Percentiles rank a stretch among this genome's conserved stretches.
These are phyloP conservation scores for Strix uralensis DNA, from an alignment of 2,113 vertebrate genomes.

Conservation along the genomic window DNA sequence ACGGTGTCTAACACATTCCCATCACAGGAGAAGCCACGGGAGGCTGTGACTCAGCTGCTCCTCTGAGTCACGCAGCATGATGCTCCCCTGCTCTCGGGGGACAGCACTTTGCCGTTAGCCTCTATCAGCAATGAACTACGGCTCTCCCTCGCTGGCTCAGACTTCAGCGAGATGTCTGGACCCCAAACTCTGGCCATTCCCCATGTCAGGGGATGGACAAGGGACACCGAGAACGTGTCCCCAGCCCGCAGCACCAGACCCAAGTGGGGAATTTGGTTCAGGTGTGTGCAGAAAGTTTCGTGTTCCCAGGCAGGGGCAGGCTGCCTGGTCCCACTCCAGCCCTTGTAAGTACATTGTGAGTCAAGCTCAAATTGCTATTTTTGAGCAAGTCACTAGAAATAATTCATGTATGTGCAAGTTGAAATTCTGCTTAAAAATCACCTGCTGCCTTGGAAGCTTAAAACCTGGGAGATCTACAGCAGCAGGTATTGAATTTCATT, in stretches of 20 bases:
- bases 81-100: neutral
- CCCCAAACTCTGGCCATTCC: neutral
- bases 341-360: neutral
- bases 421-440: constrained; percentile 26
- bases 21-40: neutral
- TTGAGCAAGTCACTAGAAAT: constrained; percentile 37
- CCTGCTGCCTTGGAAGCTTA: neutral
- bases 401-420: constrained; percentile 16
- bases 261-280: accelerated
- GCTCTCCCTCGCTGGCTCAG: neutral
- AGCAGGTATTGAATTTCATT: neutral
- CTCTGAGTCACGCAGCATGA: neutral
- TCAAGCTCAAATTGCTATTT: constrained; percentile 13
- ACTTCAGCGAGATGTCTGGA: accelerated
- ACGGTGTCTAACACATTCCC: neutral
- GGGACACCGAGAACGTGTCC: accelerated
- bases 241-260: neutral
- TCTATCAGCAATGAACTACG: accelerated
- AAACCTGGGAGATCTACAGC: neutral
- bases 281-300: neutral
- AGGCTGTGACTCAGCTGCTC: constrained; percentile 6
- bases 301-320: neutral
- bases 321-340: neutral
- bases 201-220: neutral
- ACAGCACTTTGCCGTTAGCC: neutral